Base-by-base conservation (phyloP, 2,113 vertebrate genomes). In the Pogonocichla stellata region DNA sequence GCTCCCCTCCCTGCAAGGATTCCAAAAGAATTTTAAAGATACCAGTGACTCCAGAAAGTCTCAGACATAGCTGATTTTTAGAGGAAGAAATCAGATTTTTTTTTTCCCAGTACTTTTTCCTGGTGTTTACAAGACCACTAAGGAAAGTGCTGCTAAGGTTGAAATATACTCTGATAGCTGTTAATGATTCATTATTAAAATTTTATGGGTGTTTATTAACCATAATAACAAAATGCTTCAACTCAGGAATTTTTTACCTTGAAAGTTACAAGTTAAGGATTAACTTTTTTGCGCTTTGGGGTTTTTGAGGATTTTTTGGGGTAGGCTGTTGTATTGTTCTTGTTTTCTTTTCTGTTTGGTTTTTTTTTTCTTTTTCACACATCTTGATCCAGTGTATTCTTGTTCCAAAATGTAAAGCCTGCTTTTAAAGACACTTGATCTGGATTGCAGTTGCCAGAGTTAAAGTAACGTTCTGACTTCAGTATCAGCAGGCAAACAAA, bases 371-470 rank as follows among this genome's bases (percentile, higher is more conserved):
- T 47, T 11, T 38, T 24, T 2, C 36, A 1, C 8, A 31, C 18
- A 18, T 67, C n/a, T 80, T 75, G 11, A 22, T 66, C 25, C 75
- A 42, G 16, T 31, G 25, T 47, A 9, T 77, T 82, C 14, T 73
- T 90, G 34, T 66, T 62, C 34, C 4, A 33, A 33, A 70, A 88
- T 62, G 51, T 61, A 34, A 89, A 82, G 15, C 31, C 48, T 78
- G 3, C 38, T 86, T 90, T 38, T 65, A 58, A 14, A 70, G 64
- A 23, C 26, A 12, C 50, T 83, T 73, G 51, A 56, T 94, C 43
- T 67, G 38, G 67, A 66, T 80, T 36, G 17, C 42, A 73, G 79
- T 83, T 96, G 38, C 75, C 38, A 62, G 34, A 92, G 82, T 78
- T 38, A 92, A 92, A 19, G 3, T 50, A 77, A 69, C 54, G 64